phyloP scores from a whole-genome alignment of 2,888 invertebrate genomes.

The Dexiosoma caninum region DNA sequence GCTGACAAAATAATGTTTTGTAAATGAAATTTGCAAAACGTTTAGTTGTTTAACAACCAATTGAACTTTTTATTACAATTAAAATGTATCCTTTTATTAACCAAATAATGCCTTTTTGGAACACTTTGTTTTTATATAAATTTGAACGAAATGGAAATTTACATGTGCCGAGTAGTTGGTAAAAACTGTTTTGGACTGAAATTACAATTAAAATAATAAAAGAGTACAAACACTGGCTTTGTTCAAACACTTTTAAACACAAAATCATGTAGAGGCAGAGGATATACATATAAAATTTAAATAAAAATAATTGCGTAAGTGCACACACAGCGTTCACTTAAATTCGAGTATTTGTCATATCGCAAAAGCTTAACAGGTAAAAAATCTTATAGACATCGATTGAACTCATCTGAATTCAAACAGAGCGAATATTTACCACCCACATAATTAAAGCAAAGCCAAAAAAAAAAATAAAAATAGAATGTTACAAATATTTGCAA shows the following conservation, averaged over 20 bases:
- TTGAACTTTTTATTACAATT: neutral
- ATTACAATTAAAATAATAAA: conserved; percentile 39
- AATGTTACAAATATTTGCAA: neutral
- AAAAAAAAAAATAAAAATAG: neutral
- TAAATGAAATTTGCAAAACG: neutral
- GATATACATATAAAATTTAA: conserved; percentile 7
- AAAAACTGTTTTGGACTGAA: conserved; percentile 15
- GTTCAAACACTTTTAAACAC: conserved; percentile 24
- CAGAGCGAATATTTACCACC: too few relatives aligned
- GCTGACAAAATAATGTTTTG: too few relatives aligned
- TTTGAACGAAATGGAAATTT: conserved; percentile 5
- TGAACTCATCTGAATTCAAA: too few relatives aligned
- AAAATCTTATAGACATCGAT: neutral
- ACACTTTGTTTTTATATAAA: neutral
- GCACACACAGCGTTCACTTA: too few relatives aligned
- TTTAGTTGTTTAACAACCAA: conserved; percentile 7
- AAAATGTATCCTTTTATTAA: conserved; percentile 15
- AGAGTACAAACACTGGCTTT: conserved; percentile 25
- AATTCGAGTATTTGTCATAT: too few relatives aligned
- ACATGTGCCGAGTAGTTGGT: neutral
- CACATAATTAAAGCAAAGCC: neutral
- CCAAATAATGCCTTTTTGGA: neutral
- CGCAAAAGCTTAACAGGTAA: too few relatives aligned
- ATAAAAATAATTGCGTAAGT: conserved; percentile 17
- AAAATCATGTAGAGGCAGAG: conserved; percentile 33